Evolutionary conservation across 1,140 invertebrate genomes (phyloP), one percentile per base, ranked within the genome.

Genomic region (Caenorhabditis latens): DNA sequence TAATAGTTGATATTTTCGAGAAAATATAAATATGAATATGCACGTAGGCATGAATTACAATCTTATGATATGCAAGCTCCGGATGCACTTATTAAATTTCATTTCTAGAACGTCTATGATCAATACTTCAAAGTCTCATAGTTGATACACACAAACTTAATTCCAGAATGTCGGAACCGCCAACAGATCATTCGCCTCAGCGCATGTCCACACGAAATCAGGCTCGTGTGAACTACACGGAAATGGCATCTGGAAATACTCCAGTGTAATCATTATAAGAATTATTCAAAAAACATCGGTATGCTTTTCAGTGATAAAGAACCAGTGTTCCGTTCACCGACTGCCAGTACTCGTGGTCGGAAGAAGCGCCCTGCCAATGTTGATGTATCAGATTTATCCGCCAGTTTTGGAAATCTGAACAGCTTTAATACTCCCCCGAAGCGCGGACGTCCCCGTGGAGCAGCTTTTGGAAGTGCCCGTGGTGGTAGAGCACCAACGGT

Each of bases 291-390:
- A n/a, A 5, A n/a, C 19, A 58, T 53, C 11, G 3, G 11, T n/a
- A 58, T 21, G n/a, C 5, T 58, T 46, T 71, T 46, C 71, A 79
- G 71, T n/a, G 71, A 79, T 1, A 79, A 53, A 53, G 71, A 79
- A n/a, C 71, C 71, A 11, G 46, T 65, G 13, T 86, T 86, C 19
- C 86, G 86, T 14, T 63, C 86, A 13, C 86, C 86, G 9, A 83
- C 46, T n/a, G 67, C 86, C 14, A 86, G 65, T 40, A 86, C 86
- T 86, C 86, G 86, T 11, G 86, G 86, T 50, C 13, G 71, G 40
- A 83, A 50, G 13, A 86, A 86, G 42, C 86, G 86, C 14, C 21
- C 43, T 4, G 40, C 42, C 14, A 71, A 55, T 43, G 61, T 42
- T 50, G 86, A 86, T 40, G 21, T 61, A 14, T 40, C 71, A 13